Evolutionary conservation across 2,113 vertebrate species (phyloP), one percentile per base, ranked within the genome.

Genomic region (Siniperca knerii): DNA sequence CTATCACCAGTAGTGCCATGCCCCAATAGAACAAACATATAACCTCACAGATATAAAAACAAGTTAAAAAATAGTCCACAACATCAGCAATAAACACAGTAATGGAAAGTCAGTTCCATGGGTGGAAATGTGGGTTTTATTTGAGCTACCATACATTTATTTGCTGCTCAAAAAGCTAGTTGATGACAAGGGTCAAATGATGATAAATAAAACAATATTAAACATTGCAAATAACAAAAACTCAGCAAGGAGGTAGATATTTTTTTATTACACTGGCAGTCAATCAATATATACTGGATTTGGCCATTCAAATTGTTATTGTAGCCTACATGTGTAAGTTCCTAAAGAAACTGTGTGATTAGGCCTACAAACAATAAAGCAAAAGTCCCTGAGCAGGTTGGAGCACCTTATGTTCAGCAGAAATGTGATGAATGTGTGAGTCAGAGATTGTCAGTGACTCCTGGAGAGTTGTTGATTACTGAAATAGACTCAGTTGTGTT

Each of bases 361-460:
- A 52, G 55, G 37, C 60, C 70, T 54, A 2, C 0, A 13, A 37
- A 21, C 52, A 64, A 66, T 52, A 50, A 74, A 78, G 35, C 60
- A 3, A 18, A 72, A 48, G 79, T 81, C 50, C 58, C 57, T 67
- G 8, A 50, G 44, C 78, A 83, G 48, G 64, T 81, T 72, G 29
- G 29, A 52, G 20, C 77, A 69, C 55, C 20, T 48, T 67, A n/a
- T 75, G 29, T 48, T 65, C 21, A 71, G 37, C 44, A 71, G 44
- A 13, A 66, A 52, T 21, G 23, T 35, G n/a, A 67, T 60, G 9
- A 18, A 16, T n/a, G 15, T 75, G 46, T 85, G 29, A 80, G 58
- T 44, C 68, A 62, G 46, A 42, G 62, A 75, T 21, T 44, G 21
- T 69, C 72, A 85, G 44, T 35, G 55, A 75, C 50, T 71, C 42